Conservation (phyloP, 2,888 invertebrate genomes). For the Agrochola litura region DNA sequence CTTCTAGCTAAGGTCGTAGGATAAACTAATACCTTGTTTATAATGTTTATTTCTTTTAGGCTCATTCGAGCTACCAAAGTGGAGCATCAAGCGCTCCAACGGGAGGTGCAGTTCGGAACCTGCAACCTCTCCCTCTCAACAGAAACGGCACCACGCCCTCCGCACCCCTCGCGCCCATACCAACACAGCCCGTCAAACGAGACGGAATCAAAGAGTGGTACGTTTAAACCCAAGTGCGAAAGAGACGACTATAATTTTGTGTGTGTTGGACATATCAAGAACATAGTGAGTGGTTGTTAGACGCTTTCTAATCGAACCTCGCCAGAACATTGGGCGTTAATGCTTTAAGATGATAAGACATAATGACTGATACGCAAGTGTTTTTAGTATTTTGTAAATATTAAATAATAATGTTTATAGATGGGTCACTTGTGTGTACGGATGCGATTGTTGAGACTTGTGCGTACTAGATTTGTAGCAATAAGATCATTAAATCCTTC, state of each 20-base stretch:
- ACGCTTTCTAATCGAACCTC: slow-evolving; percentile 64
- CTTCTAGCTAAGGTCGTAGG: not conserved
- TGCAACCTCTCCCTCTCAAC: slow-evolving; percentile 85
- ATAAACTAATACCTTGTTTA: not conserved
- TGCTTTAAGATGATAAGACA: slow-evolving; percentile 76
- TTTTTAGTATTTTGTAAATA: slow-evolving; percentile 87
- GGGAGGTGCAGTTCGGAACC: slow-evolving; percentile 87
- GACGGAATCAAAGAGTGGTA: slow-evolving; percentile 99
- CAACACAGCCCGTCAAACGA: slow-evolving; percentile 92
- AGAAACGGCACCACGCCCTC: slow-evolving; percentile 82
- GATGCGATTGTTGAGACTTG: slow-evolving; percentile 74
- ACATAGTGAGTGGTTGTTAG: slow-evolving; percentile 64
- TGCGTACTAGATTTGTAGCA: slow-evolving; percentile 59
- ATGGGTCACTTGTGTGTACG: slow-evolving; percentile 82
- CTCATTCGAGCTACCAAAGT: slow-evolving; percentile 87
- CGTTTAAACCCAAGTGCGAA: slow-evolving; percentile 90
- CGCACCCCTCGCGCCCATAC: slow-evolving; percentile 89
- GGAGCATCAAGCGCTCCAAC: slow-evolving; percentile 86
- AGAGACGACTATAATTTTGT: slow-evolving; percentile 37
- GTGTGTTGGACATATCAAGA: slow-evolving; percentile 64
- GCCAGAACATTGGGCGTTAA: slow-evolving; percentile 64
- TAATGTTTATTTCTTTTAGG: slow-evolving; percentile 71
- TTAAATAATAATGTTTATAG: slow-evolving; percentile 81
- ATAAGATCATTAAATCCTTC: slow-evolving; percentile 5
- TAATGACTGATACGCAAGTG: slow-evolving; percentile 89